phyloP scores from a whole-genome alignment of 2,797 vertebrate genomes.

The Leptatherina wallacei region DNA sequence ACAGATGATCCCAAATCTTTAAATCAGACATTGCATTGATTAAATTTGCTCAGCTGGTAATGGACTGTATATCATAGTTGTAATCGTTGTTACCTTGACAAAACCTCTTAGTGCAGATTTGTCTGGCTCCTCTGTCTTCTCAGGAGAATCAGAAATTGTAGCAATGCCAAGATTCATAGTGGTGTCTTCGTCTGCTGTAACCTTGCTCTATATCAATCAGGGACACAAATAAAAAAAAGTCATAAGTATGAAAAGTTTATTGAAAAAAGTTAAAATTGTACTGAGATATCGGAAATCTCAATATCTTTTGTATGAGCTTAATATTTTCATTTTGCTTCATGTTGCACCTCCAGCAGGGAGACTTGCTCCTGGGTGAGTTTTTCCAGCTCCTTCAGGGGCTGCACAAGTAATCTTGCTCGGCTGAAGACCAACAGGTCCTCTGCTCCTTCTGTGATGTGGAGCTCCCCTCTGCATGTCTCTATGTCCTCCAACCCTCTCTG shows the following conservation, averaged over 20 bases:
- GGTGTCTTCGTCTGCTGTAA: constrained; percentile 16
- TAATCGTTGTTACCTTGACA: constrained; percentile 37
- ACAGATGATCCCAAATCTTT: background rate
- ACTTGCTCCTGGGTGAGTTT: constrained; percentile 84
- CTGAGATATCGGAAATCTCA: background rate
- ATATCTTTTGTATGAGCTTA: background rate
- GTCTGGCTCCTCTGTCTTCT: background rate
- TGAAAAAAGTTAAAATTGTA: too few species aligned
- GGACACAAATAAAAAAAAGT: background rate
- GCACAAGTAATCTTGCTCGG: constrained; percentile 81
- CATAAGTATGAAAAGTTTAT: too few species aligned
- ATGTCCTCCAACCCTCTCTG: constrained; percentile 85
- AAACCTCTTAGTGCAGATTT: background rate
- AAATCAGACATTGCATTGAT: background rate
- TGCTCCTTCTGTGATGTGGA: constrained; percentile 80
- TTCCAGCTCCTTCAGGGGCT: constrained; percentile 85
- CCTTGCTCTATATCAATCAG: constrained; percentile 38
- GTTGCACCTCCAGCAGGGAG: constrained; percentile 83
- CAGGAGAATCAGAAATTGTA: background rate
- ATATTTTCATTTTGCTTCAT: background rate
- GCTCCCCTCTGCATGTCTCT: constrained; percentile 78
- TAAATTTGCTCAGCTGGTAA: constrained; percentile 5
- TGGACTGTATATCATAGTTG: too few species aligned
- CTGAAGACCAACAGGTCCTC: constrained; percentile 85
- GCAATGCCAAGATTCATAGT: background rate